Evolutionary conservation across 2,888 invertebrate species (phyloP).

Genomic region (Parnassius smintheus): DNA sequence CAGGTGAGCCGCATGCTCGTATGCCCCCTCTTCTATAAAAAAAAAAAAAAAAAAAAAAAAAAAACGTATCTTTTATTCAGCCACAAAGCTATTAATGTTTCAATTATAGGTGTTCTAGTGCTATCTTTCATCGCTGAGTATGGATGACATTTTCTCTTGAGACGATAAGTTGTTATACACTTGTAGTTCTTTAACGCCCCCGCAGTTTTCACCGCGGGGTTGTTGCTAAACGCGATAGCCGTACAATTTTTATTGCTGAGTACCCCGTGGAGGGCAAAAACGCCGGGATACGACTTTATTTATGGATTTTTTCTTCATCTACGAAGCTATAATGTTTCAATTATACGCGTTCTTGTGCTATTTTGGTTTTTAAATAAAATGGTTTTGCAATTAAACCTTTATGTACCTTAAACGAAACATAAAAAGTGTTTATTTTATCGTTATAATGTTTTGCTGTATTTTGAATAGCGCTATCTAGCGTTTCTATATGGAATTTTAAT

Average conservation of each 20-base stretch:
- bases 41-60: no score
- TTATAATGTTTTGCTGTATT: background rate
- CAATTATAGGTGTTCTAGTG: no score
- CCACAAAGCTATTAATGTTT: no score
- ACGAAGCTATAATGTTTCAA: slow-evolving; percentile 21
- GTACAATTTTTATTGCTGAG: slow-evolving; percentile 28
- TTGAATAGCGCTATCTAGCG: background rate
- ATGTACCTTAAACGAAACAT: background rate
- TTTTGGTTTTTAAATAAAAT: background rate
- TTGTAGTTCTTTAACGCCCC: no score
- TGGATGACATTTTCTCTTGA: no score
- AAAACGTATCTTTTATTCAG: no score
- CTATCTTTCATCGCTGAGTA: no score
- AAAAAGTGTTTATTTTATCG: background rate
- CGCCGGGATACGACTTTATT: slow-evolving; percentile 12
- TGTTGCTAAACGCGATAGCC: slow-evolving; percentile 21
- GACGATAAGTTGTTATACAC: no score
- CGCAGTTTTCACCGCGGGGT: background rate
- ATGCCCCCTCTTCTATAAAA: no score
- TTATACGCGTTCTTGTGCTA: slow-evolving; percentile 8
- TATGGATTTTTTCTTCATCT: slow-evolving; percentile 15
- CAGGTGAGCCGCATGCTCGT: no score
- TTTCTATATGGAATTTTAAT: no score
- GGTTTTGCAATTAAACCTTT: slow-evolving; percentile 1
- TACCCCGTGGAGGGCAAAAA: slow-evolving; percentile 20